Percentiles rank a stretch among this genome's conserved stretches.
phyloP scores from a whole-genome alignment of 1,140 invertebrate genomes.

The Drosophila miranda region DNA sequence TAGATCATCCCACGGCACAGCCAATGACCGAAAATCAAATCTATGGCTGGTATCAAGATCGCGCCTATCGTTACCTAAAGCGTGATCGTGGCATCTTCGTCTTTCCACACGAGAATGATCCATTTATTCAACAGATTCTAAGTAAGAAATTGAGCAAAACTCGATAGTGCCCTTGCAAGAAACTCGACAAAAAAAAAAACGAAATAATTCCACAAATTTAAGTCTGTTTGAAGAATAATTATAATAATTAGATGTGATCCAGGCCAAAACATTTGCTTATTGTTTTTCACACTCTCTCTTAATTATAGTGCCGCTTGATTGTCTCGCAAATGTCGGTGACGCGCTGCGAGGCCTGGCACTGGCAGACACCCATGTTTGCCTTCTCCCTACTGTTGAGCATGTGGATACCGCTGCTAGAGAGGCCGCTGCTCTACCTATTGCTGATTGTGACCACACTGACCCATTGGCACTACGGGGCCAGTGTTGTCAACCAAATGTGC shows the following conservation, averaged over 20 bases:
- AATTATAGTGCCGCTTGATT: constrained; percentile 94
- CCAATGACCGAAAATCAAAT: constrained; percentile 61
- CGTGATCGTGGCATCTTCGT: constrained; percentile 57
- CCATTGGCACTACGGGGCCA: constrained; percentile 96
- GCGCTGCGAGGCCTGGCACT: constrained; percentile 92
- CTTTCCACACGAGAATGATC: constrained; percentile 65
- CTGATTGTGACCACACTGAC: constrained; percentile 87
- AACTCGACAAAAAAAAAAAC: too few species aligned
- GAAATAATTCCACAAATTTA: constrained; percentile 20
- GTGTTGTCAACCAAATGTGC: constrained; percentile 86
- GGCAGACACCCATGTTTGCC: constrained; percentile 89
- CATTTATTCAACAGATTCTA: constrained; percentile 47
- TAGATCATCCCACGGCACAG: constrained; percentile 50
- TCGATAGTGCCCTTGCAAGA: background rate
- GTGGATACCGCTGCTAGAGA: constrained; percentile 86
- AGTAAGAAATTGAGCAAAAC: background rate
- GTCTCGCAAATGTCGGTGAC: constrained; percentile 98
- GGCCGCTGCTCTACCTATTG: constrained; percentile 88
- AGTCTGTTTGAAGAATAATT: constrained; percentile 2
- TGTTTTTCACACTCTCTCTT: background rate
- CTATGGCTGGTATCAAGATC: constrained; percentile 68
- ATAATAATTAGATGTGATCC: too few species aligned
- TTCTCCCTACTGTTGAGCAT: constrained; percentile 84
- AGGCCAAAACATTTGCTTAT: constrained; percentile 2
- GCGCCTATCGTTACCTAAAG: constrained; percentile 46